Evolutionary conservation across 2,888 invertebrate genomes (phyloP).

Genomic region (Horisme vitalbata): DNA sequence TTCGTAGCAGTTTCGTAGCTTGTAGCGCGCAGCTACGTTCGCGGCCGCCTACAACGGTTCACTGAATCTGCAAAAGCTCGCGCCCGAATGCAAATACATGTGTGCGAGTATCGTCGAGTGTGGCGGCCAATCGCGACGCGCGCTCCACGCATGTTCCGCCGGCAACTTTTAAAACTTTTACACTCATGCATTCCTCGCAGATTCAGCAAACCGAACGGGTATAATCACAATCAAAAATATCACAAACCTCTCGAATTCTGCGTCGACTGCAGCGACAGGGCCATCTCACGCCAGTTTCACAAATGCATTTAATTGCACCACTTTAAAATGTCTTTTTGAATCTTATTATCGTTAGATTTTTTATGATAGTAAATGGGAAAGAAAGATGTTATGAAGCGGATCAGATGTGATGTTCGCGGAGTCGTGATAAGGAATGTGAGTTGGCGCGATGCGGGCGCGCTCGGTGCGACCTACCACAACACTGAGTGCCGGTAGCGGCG

Average conservation of each 20-base stretch:
- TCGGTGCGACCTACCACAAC: slow-evolving; percentile 85
- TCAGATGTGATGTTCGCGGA: slow-evolving; percentile 66
- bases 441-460: slow-evolving; percentile 61
- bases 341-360: not conserved
- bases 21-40: slow-evolving; percentile 67
- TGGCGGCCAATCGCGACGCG: slow-evolving; percentile 66
- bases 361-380: not conserved
- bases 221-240: slow-evolving; percentile 41
- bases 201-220: slow-evolving; percentile 46
- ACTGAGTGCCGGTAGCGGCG: slow-evolving; percentile 70
- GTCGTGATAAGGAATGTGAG: slow-evolving; percentile 65
- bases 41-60: slow-evolving; percentile 70
- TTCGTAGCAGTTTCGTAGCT: slow-evolving; percentile 52
- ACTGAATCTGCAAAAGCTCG: slow-evolving; percentile 77
- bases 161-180: slow-evolving; percentile 76
- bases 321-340: slow-evolving; percentile 41
- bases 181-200: slow-evolving; percentile 60
- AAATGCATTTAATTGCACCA: slow-evolving; percentile 71
- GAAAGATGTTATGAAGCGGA: slow-evolving; percentile 19
- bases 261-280: slow-evolving; percentile 83
- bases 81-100: slow-evolving; percentile 78
- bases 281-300: slow-evolving; percentile 82
- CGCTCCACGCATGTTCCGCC: slow-evolving; percentile 72
- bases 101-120: slow-evolving; percentile 63
- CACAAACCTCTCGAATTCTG: slow-evolving; percentile 81